A percentile compares a stretch with the other conserved stretches of the same genome.
Conservation (phyloP, 2,888 invertebrate species). For the Trichogramma dendrolimi region DNA sequence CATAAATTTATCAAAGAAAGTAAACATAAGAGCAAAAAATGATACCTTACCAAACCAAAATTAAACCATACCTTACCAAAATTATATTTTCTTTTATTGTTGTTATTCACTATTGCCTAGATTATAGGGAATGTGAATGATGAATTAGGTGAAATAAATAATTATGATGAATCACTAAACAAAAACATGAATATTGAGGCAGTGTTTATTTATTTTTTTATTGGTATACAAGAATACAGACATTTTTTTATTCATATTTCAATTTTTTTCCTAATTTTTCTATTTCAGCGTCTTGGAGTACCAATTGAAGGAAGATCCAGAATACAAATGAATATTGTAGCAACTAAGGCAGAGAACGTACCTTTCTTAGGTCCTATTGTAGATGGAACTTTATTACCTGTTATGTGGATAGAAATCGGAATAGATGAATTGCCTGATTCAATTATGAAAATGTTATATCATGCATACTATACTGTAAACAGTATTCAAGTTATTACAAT, state of each 20-base stretch:
- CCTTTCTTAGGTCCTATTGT: slow-evolving; percentile 55
- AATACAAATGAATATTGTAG: slow-evolving; percentile 70
- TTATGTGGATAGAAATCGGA: slow-evolving; percentile 70
- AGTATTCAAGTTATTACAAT: slow-evolving; percentile 38
- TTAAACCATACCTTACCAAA: too few species aligned
- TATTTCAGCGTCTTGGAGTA: slow-evolving; percentile 58
- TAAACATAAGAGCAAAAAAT: too few species aligned
- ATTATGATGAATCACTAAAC: too few species aligned
- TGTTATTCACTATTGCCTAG: too few species aligned
- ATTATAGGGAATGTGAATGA: too few species aligned
- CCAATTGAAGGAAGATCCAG: slow-evolving; percentile 65
- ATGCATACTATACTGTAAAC: slow-evolving; percentile 37
- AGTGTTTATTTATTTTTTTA: neutral
- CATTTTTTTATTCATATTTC: slow-evolving; percentile 9
- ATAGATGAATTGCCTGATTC: slow-evolving; percentile 39
- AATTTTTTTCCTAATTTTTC: slow-evolving; percentile 7
- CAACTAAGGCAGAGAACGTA: slow-evolving; percentile 56
- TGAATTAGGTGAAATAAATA: too few species aligned
- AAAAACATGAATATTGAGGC: too few species aligned
- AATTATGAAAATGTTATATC: slow-evolving; percentile 33
- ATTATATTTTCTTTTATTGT: too few species aligned
- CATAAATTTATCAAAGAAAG: too few species aligned
- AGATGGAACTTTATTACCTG: slow-evolving; percentile 66
- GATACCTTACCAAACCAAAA: too few species aligned
- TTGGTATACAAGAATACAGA: neutral